These are phyloP conservation scores for Metridium senile DNA, from an alignment of 92 coral and sea anemone genomes.

Conservation along the genomic window DNA sequence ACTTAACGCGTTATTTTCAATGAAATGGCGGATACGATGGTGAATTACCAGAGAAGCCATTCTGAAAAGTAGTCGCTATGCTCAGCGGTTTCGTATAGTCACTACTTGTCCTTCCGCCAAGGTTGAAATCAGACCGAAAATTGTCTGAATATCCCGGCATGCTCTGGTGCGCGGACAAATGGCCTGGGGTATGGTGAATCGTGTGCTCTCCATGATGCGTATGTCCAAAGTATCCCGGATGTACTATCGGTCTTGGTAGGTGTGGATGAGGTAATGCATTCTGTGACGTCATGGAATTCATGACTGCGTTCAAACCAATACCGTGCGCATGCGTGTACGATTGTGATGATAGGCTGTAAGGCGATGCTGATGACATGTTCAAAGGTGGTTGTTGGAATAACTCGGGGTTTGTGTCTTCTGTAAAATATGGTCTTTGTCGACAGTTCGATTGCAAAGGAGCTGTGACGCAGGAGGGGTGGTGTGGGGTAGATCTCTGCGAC, in stretches of 20 bases:
- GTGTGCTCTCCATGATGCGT: constrained; percentile 75
- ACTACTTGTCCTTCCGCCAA: constrained; percentile 31
- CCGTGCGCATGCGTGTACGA: constrained; percentile 65
- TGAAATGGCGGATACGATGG: constrained; percentile 60
- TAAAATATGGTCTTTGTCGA: constrained; percentile 70
- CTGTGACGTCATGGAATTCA: constrained; percentile 56
- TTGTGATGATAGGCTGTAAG: constrained; percentile 47
- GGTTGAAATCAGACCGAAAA: constrained; percentile 65
- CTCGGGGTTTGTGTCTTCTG: constrained; percentile 56
- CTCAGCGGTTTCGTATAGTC: constrained; percentile 80
- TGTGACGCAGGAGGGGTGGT: constrained; percentile 57
- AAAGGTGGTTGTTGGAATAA: constrained; percentile 28
- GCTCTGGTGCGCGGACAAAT: constrained; percentile 70
- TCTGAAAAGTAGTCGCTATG: constrained; percentile 75
- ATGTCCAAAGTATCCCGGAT: constrained; percentile 72
- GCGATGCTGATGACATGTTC: constrained; percentile 47
- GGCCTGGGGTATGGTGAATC: constrained; percentile 77
- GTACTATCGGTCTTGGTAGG: constrained; percentile 66
- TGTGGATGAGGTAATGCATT: constrained; percentile 64
- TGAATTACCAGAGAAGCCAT: constrained; percentile 67
- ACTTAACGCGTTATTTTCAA: too few species aligned
- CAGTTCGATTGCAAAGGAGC: constrained; percentile 69
- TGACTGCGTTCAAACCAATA: constrained; percentile 44
- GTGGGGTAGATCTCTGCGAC: constrained; percentile 56
- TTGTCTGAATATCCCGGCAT: constrained; percentile 55